Conservation (phyloP, 1,140 invertebrate species). For the Drosophila novamexicana region DNA sequence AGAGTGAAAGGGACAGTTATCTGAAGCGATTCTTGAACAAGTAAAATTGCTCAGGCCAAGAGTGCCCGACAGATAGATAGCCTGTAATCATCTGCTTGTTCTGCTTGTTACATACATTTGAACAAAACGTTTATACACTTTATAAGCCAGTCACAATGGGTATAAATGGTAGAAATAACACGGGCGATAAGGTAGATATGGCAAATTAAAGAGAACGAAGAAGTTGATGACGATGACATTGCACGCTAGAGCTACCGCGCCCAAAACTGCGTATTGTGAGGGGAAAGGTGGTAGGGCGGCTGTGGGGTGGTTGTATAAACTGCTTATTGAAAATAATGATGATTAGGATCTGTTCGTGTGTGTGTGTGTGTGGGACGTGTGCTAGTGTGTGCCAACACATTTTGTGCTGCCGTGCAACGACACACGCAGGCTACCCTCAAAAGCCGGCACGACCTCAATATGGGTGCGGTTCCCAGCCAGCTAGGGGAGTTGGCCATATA, state of each 20-base stretch:
- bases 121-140: background rate
- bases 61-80: too few species aligned
- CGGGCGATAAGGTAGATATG: constrained; percentile 37
- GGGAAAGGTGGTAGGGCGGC: background rate
- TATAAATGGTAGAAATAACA: constrained; percentile 10
- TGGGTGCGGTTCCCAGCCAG: constrained; percentile 36
- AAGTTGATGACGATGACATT: constrained; percentile 37
- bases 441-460: background rate
- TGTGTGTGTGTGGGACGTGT: constrained; percentile 1
- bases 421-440: constrained; percentile 25
- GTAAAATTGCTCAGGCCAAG: too few species aligned
- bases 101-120: background rate
- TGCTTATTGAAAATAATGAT: constrained; percentile 41
- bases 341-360: constrained; percentile 22
- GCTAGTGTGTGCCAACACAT: constrained; percentile 36
- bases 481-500: constrained; percentile 6
- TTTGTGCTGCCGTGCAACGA: constrained; percentile 29
- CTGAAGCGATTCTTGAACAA: background rate
- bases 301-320: constrained; percentile 10
- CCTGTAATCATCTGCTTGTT: too few species aligned
- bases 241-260: constrained; percentile 40
- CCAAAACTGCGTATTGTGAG: constrained; percentile 6
- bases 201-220: constrained; percentile 28
- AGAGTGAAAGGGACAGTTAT: background rate
- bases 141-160: background rate